Percentiles rank a stretch among this genome's conserved stretches.
Evolutionary conservation across 2,888 invertebrate genomes (phyloP).

Genomic region (Acleris holmiana): DNA sequence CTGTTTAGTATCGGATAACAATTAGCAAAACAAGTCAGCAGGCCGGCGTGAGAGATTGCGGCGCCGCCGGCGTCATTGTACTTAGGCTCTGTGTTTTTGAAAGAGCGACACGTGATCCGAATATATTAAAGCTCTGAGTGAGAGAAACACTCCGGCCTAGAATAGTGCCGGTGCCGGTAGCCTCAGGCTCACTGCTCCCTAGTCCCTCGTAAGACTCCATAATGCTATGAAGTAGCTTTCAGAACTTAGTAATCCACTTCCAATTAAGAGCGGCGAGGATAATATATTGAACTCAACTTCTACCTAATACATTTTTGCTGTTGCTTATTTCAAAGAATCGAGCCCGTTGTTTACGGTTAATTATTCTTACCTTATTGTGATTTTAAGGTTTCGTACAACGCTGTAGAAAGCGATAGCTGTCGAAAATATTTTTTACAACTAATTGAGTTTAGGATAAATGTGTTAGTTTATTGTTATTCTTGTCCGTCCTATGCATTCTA

Average conservation of each 20-base stretch:
- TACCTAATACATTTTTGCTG: constrained; percentile 10
- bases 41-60: constrained; percentile 14
- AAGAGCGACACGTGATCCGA: constrained; percentile 49
- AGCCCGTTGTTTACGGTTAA: not conserved
- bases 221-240: constrained; percentile 20
- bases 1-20: constrained; percentile 35
- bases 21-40: constrained; percentile 21
- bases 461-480: too few relatives aligned
- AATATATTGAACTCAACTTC: constrained; percentile 27
- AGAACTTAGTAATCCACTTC: constrained; percentile 32
- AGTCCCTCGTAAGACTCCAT: constrained; percentile 28
- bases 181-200: constrained; percentile 21
- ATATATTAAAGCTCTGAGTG: constrained; percentile 49
- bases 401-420: too few relatives aligned
- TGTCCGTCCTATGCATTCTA: too few relatives aligned
- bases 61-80: not conserved
- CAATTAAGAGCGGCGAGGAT: constrained; percentile 19
- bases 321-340: constrained; percentile 4
- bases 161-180: constrained; percentile 34
- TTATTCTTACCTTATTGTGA: too few relatives aligned
- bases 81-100: constrained; percentile 23
- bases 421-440: too few relatives aligned
- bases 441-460: too few relatives aligned
- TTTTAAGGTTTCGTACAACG: too few relatives aligned
- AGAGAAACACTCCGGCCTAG: constrained; percentile 39